Evolutionary conservation across 2,888 invertebrate genomes (phyloP).

Genomic region (Xylota segnis): DNA sequence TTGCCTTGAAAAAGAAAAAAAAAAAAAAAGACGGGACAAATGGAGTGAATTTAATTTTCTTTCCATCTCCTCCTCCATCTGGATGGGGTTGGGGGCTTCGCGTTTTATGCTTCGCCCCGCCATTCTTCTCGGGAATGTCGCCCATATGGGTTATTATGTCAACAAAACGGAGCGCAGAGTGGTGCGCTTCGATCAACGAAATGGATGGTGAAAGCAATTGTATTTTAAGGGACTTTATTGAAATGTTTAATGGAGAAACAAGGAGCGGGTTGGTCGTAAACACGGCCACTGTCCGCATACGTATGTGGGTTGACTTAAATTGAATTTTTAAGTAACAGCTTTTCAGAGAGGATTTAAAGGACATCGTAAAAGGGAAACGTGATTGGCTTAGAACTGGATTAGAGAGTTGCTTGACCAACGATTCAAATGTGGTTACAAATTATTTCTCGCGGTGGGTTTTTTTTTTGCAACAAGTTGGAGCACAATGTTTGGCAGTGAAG

Average conservation of each 20-base stretch:
- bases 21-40: constrained; percentile 58
- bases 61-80: background rate
- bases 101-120: constrained; percentile 12
- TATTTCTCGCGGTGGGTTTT: constrained; percentile 2
- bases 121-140: constrained; percentile 36
- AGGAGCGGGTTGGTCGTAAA: constrained; percentile 3
- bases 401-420: constrained; percentile 16
- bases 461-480: constrained; percentile 5
- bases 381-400: constrained; percentile 37
- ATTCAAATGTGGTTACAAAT: constrained; percentile 12
- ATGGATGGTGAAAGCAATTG: constrained; percentile 64
- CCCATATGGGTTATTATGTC: constrained; percentile 59
- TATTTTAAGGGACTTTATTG: constrained; percentile 64
- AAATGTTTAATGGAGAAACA: constrained; percentile 53
- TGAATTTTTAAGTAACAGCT: constrained; percentile 64
- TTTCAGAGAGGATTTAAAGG: background rate
- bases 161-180: constrained; percentile 48
- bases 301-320: constrained; percentile 38
- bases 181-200: constrained; percentile 50
- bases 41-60: constrained; percentile 73
- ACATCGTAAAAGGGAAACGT: constrained; percentile 45
- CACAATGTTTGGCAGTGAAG: no score
- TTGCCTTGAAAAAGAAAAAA: constrained; percentile 4
- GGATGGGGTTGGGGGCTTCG: background rate
- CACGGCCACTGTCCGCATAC: constrained; percentile 18